Evolutionary conservation across 2,113 vertebrate genomes (phyloP), one percentile per base, ranked within the genome.

Genomic region (Labrus mixtus): DNA sequence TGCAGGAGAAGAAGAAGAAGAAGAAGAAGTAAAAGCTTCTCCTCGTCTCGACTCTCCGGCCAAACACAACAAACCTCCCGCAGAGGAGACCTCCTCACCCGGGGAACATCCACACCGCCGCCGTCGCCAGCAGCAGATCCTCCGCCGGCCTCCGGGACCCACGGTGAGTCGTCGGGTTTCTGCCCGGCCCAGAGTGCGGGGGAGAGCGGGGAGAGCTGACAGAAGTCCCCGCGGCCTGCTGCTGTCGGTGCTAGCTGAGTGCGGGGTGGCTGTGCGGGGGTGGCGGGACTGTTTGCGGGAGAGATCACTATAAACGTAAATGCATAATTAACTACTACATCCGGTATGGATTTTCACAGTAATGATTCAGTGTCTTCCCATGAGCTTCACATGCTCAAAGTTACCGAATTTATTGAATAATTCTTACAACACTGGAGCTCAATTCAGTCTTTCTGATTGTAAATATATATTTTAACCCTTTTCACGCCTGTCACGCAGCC

Each of bases 251-350:
- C 46, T 64, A n/a, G 75, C 82, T 78, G 79, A 83, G 48, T 90
- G 90, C 86, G 92, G 89, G 89, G 90, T 33, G 90, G 89, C 67
- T 53, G 90, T 89, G 93, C 88, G 93, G 93, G 93, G 94, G 93
- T 74, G 93, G 92, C 80, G 86, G 80, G 87, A 83, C 89, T 87
- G 87, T 89, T 82, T 93, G 93, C 93, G 91, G 86, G 90, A 93
- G 61, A 66, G 76, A 48, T 56, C 63, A 39, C 53, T 61, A 63
- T 15, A 43, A 1, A 9, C 22, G 69, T 81, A 46, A 83, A 20
- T 6, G 1, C 3, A 2, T 5, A 23, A 1, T 1, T 10, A 13
- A 2, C 17, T 1, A 3, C 10, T 2, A 48, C 20, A 55, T 76
- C 84, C 65, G 67, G 39, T 17, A 0, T 0, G 0, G 3, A 0